Percentiles rank a stretch among this genome's conserved stretches.
Conservation (phyloP, 2,888 invertebrate species). For the Drosophila pseudotalamancana region DNA sequence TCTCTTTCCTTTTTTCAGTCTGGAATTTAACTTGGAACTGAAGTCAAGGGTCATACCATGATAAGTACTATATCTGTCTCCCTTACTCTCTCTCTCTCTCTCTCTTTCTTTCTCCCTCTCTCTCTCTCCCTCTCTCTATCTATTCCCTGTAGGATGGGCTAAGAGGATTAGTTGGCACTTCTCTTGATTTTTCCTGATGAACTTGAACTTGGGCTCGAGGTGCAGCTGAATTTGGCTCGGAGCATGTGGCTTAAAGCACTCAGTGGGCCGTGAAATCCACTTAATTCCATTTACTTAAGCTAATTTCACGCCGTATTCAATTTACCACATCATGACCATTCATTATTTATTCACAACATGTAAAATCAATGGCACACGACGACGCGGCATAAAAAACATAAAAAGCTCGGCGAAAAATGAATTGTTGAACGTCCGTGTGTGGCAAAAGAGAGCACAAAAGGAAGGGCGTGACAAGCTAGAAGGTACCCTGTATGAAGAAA, state of each 20-base stretch:
- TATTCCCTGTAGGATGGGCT: background rate
- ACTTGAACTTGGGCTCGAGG: constrained; percentile 10
- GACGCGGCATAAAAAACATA: constrained; percentile 25
- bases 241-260: constrained; percentile 12
- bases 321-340: constrained; percentile 80
- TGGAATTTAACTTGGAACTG: too few relatives aligned
- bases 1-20: too few relatives aligned
- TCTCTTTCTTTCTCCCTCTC: background rate
- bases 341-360: constrained; percentile 83
- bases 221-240: constrained; percentile 31
- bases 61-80: too few relatives aligned
- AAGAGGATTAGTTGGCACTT: background rate
- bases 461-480: background rate
- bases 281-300: constrained; percentile 82
- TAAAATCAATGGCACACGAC: constrained; percentile 78
- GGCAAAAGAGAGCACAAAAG: background rate
- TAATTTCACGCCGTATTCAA: constrained; percentile 83
- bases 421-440: constrained; percentile 62
- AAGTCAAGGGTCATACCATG: too few relatives aligned
- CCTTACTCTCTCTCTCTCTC: background rate
- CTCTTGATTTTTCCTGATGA: background rate
- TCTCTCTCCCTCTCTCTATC: background rate
- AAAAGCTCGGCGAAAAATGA: constrained; percentile 46
- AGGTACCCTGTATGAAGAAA: constrained; percentile 3
- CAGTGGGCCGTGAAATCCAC: constrained; percentile 79